These are phyloP conservation scores for Trilocha varians DNA, from an alignment of 2,888 invertebrate genomes.

Conservation along the genomic window DNA sequence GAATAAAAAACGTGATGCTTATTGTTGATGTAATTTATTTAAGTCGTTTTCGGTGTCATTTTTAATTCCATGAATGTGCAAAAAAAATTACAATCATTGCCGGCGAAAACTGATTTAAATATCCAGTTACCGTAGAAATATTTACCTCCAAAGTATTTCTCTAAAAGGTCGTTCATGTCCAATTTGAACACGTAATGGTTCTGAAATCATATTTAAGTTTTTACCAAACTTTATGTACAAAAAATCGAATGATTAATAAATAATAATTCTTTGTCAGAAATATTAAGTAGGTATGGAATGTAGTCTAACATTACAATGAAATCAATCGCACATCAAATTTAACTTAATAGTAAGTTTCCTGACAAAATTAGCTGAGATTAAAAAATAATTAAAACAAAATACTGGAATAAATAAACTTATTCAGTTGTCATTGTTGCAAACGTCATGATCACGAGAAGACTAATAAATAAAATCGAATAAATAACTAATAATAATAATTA, in stretches of 20 bases:
- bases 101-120: conserved; percentile 34
- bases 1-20: too few relatives aligned
- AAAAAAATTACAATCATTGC: conserved; percentile 36
- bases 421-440: too few relatives aligned
- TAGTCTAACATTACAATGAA: not conserved
- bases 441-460: too few relatives aligned
- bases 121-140: conserved; percentile 37
- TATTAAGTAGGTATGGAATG: not conserved
- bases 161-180: conserved; percentile 29
- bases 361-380: too few relatives aligned
- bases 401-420: too few relatives aligned
- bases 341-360: too few relatives aligned
- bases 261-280: too few relatives aligned
- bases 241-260: too few relatives aligned
- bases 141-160: conserved; percentile 33
- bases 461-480: too few relatives aligned
- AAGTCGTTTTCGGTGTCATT: conserved; percentile 22
- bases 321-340: not conserved
- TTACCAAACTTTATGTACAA: too few relatives aligned
- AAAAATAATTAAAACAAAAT: too few relatives aligned
- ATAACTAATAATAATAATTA: too few relatives aligned
- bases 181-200: conserved; percentile 26
- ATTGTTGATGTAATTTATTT: not conserved
- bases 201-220: conserved; percentile 20
- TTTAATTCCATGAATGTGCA: conserved; percentile 26